phyloP scores from a whole-genome alignment of 2,888 invertebrate species.

The Koerneria pararmatus region DNA sequence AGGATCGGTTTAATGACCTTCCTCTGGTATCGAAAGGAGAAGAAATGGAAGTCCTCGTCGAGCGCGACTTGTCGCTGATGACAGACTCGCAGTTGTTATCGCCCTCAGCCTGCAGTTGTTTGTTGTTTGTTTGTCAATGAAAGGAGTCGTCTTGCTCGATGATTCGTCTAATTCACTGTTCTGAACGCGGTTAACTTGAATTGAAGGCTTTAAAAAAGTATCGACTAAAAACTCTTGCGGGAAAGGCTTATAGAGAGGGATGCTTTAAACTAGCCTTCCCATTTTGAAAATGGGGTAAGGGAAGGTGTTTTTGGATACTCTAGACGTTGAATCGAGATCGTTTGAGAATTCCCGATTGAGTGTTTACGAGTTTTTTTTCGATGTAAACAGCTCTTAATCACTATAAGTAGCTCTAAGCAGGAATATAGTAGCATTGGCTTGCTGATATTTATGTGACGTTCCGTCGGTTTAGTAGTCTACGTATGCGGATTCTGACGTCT shows the following conservation, averaged over 20 bases:
- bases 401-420: not conserved
- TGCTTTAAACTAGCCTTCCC: too few relatives aligned
- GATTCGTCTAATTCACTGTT: too few relatives aligned
- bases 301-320: too few relatives aligned
- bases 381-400: not conserved
- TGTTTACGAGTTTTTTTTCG: not conserved
- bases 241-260: too few relatives aligned
- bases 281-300: too few relatives aligned
- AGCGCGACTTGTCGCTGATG: slow-evolving; percentile 9
- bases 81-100: not conserved
- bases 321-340: too few relatives aligned
- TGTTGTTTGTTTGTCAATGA: not conserved
- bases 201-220: too few relatives aligned
- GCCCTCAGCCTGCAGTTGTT: slow-evolving; percentile 18
- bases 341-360: too few relatives aligned
- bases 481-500: too few relatives aligned
- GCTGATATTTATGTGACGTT: slow-evolving; percentile 25
- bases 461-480: too few relatives aligned
- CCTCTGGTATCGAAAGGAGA: slow-evolving; percentile 32
- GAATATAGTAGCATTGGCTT: not conserved
- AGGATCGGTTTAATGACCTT: slow-evolving; percentile 18
- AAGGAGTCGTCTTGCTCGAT: not conserved
- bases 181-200: too few relatives aligned
- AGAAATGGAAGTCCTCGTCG: slow-evolving; percentile 26
- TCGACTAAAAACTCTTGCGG: too few relatives aligned